Percentiles rank a stretch among this genome's conserved stretches.
Conservation (phyloP, 2,113 vertebrate genomes). For the Microcebus griseorufus region DNA sequence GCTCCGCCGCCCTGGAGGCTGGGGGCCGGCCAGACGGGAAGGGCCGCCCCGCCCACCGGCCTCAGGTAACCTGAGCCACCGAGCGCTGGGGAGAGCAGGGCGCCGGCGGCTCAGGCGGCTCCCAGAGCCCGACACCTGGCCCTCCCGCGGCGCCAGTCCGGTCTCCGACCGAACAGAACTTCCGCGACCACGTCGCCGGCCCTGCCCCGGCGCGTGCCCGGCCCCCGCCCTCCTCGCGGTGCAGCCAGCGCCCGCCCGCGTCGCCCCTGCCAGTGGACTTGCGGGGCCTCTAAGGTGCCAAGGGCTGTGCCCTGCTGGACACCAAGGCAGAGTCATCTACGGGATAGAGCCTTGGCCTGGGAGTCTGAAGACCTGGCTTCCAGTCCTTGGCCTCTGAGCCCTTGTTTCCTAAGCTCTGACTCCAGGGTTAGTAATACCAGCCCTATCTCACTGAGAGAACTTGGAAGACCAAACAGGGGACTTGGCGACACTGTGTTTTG, state of each 20-base stretch:
- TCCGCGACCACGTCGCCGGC: background rate
- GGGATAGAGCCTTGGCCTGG: slow-evolving; percentile 30
- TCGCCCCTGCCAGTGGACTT: background rate
- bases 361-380: background rate
- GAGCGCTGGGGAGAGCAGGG: background rate
- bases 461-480: background rate
- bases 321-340: background rate
- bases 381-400: background rate
- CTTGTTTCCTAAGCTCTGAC: slow-evolving; percentile 21
- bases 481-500: background rate
- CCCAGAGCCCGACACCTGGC: background rate
- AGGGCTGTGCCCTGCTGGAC: background rate
- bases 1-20: slow-evolving; percentile 37
- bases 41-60: slow-evolving; percentile 64
- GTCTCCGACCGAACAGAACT: background rate
- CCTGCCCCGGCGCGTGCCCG: accelerated
- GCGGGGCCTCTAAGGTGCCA: background rate
- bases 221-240: background rate
- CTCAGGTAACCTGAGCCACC: slow-evolving; percentile 63
- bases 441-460: background rate
- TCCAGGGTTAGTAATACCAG: slow-evolving; percentile 15
- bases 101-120: background rate
- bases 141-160: background rate
- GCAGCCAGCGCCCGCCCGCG: background rate
- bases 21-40: slow-evolving; percentile 70